A percentile compares a stretch with the other conserved stretches of the same genome.
These are phyloP conservation scores for Heliothis peltigera DNA, from an alignment of 2,888 invertebrate species.

Conservation along the genomic window DNA sequence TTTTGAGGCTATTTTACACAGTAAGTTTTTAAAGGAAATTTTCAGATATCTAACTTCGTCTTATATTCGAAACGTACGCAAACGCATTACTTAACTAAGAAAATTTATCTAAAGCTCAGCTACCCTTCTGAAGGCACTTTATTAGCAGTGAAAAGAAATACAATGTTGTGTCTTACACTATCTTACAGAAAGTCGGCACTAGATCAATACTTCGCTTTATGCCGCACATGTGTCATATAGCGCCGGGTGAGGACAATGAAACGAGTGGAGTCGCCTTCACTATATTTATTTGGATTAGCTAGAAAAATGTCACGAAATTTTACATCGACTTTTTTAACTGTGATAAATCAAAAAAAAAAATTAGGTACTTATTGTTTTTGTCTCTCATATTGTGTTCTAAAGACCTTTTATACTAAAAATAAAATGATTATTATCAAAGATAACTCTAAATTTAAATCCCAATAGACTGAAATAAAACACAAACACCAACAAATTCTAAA, in stretches of 20 bases:
- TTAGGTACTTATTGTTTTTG: too few relatives aligned
- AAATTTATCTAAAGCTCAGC: background rate
- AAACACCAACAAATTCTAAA: background rate
- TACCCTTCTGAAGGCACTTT: background rate
- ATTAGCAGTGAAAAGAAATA: constrained; percentile 46
- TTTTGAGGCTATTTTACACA: too few relatives aligned
- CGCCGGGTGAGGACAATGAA: constrained; percentile 65
- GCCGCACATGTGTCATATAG: constrained; percentile 88
- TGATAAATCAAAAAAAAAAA: too few relatives aligned
- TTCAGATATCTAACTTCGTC: too few relatives aligned
- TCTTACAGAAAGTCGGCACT: constrained; percentile 81
- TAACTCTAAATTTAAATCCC: background rate
- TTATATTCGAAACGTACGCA: too few relatives aligned
- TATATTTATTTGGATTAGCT: constrained; percentile 7
- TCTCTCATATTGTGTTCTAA: too few relatives aligned
- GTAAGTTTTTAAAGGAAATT: background rate
- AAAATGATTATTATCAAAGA: background rate
- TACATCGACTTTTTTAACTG: too few relatives aligned
- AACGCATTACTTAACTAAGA: too few relatives aligned
- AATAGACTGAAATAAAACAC: background rate
- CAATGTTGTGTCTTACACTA: constrained; percentile 64
- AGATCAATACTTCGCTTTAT: constrained; percentile 89
- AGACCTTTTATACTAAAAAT: too few relatives aligned
- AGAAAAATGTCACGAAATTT: too few relatives aligned
- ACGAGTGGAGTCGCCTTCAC: constrained; percentile 65